A percentile compares a stretch with the other conserved stretches of the same genome.
These are phyloP conservation scores for Imbricaverruca yamaguchii DNA, from an alignment of 2,888 invertebrate genomes.

Conservation along the genomic window DNA sequence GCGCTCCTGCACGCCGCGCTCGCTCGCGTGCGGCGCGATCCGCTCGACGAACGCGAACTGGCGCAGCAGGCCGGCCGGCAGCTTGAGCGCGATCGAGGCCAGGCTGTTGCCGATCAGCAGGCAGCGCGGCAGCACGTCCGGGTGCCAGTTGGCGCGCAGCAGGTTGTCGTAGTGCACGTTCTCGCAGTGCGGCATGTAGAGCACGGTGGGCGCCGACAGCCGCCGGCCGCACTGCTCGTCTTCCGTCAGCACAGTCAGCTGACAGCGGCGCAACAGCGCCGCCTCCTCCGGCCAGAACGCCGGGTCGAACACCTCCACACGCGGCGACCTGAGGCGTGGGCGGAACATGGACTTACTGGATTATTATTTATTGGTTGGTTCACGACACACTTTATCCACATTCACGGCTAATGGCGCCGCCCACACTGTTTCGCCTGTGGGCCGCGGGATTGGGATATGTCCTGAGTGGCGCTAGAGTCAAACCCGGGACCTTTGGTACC, in stretches of 20 bases:
- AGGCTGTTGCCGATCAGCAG: constrained; percentile 20
- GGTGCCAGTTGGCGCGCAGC: constrained; percentile 22
- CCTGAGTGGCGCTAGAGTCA: too few relatives aligned
- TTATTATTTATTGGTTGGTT: too few relatives aligned
- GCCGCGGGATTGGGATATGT: too few relatives aligned
- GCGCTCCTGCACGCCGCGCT: background rate
- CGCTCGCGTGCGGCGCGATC: background rate
- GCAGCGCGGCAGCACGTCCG: constrained; percentile 4
- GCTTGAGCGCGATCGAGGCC: background rate
- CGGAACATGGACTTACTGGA: too few relatives aligned
- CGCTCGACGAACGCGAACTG: background rate
- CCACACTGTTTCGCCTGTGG: too few relatives aligned
- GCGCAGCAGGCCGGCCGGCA: background rate
- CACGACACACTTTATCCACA: too few relatives aligned
- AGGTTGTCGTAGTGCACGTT: constrained; percentile 16
- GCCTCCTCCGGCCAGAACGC: constrained; percentile 15
- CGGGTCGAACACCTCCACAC: constrained; percentile 5
- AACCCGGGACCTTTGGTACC: too few relatives aligned
- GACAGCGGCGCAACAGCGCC: background rate
- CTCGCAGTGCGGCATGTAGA: constrained; percentile 23
- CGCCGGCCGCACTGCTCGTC: constrained; percentile 22
- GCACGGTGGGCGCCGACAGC: background rate
- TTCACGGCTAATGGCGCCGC: too few relatives aligned
- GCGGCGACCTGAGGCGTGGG: background rate
- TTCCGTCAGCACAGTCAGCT: background rate